Percentiles rank a stretch among this genome's conserved stretches.
Conservation (phyloP, 2,888 invertebrate genomes). For the Himalopsyche kuldschensis region DNA sequence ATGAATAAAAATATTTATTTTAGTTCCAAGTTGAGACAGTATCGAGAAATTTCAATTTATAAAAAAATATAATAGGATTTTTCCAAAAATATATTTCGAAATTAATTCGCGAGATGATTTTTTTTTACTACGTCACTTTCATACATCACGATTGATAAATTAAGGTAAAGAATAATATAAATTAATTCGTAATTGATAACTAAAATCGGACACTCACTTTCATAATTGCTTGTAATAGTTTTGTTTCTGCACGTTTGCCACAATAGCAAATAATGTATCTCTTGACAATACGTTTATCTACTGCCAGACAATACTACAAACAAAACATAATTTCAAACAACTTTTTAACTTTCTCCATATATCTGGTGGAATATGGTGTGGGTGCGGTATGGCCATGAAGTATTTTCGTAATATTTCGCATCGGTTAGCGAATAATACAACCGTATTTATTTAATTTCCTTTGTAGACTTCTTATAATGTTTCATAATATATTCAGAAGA, state of each 20-base stretch:
- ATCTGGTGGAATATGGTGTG: neutral
- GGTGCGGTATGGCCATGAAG: neutral
- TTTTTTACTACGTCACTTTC: neutral
- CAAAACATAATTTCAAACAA: neutral
- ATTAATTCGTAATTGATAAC: neutral
- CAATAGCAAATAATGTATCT: neutral
- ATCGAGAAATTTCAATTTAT: too few relatives aligned
- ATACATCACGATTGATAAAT: neutral
- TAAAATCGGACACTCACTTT: neutral
- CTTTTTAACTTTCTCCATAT: neutral
- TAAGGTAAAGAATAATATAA: neutral
- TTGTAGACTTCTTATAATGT: neutral
- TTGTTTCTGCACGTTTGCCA: neutral
- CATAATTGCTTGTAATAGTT: neutral
- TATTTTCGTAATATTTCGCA: neutral
- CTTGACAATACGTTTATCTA: neutral
- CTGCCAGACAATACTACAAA: neutral
- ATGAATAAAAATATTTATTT: too few relatives aligned
- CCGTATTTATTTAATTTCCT: neutral
- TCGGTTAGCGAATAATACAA: neutral
- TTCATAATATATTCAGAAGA: neutral
- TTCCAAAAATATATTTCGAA: neutral
- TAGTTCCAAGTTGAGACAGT: too few relatives aligned
- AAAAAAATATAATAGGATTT: too few relatives aligned
- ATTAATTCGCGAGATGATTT: neutral